Conservation (phyloP, 2,888 invertebrate species). For the Phymatocera aterrima region DNA sequence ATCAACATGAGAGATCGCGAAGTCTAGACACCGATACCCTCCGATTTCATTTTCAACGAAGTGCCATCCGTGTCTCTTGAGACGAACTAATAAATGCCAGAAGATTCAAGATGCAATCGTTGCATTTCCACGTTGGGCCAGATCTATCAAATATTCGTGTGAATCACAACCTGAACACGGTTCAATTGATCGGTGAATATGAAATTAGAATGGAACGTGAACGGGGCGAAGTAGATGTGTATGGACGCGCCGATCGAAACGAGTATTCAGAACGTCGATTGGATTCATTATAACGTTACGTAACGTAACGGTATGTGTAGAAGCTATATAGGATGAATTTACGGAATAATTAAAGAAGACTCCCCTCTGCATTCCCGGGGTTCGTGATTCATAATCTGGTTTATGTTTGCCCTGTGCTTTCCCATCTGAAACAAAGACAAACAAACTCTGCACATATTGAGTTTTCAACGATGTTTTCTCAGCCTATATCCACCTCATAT, state of each 20-base stretch:
- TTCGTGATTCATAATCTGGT: slow-evolving; percentile 1
- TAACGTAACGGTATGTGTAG: not conserved
- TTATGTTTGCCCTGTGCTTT: slow-evolving; percentile 7
- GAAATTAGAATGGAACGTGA: too few relatives aligned
- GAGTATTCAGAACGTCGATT: too few relatives aligned
- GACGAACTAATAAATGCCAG: too few relatives aligned
- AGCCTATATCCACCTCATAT: slow-evolving; percentile 9
- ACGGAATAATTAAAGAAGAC: not conserved
- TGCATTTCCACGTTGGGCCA: not conserved
- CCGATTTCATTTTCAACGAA: too few relatives aligned
- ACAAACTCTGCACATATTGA: too few relatives aligned
- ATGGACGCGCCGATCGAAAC: too few relatives aligned
- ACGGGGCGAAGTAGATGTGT: too few relatives aligned
- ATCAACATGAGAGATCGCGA: too few relatives aligned
- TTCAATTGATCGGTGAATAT: not conserved
- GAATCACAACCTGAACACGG: not conserved
- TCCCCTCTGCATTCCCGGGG: not conserved
- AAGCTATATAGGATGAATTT: not conserved
- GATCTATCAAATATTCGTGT: not conserved
- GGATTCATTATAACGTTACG: not conserved
- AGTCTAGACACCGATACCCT: too few relatives aligned
- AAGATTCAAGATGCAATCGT: too few relatives aligned
- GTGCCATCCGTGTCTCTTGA: too few relatives aligned
- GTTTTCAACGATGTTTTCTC: slow-evolving; percentile 24
- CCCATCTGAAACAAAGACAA: slow-evolving; percentile 13